These are phyloP conservation scores for Tenthredo notha DNA, from an alignment of 2,888 invertebrate genomes.

Conservation along the genomic window DNA sequence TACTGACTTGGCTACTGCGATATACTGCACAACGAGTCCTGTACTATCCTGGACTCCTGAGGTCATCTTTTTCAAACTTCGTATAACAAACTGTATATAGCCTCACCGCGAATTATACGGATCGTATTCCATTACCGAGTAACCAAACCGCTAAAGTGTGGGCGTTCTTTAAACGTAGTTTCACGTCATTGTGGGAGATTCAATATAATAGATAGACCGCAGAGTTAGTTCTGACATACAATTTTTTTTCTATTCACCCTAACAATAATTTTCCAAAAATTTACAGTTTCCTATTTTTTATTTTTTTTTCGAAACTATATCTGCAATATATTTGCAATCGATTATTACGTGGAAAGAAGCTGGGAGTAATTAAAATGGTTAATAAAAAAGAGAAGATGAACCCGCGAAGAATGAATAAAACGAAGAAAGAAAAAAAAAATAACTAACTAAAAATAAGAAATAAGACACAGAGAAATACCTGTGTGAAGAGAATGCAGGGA, in stretches of 20 bases:
- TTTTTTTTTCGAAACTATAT: neutral
- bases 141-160: slow-evolving; percentile 41
- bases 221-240: neutral
- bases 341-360: neutral
- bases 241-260: neutral
- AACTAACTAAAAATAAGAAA: neutral
- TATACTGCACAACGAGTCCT: slow-evolving; percentile 48
- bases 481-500: slow-evolving; percentile 53
- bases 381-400: slow-evolving; percentile 12
- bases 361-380: slow-evolving; percentile 37
- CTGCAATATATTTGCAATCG: neutral
- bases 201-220: neutral
- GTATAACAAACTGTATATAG: neutral
- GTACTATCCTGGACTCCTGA: slow-evolving; percentile 50
- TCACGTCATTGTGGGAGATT: neutral
- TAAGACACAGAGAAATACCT: slow-evolving; percentile 39
- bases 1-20: neutral
- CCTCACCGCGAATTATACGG: slow-evolving; percentile 49
- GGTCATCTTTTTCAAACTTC: slow-evolving; percentile 53
- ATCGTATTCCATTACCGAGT: slow-evolving; percentile 47
- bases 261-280: neutral
- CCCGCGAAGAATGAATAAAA: neutral
- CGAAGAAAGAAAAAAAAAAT: neutral
- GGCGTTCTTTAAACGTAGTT: slow-evolving; percentile 9
- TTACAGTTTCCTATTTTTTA: too few species aligned